Evolutionary conservation across 2,113 vertebrate species (phyloP).

Genomic region (Urocolius indicus): DNA sequence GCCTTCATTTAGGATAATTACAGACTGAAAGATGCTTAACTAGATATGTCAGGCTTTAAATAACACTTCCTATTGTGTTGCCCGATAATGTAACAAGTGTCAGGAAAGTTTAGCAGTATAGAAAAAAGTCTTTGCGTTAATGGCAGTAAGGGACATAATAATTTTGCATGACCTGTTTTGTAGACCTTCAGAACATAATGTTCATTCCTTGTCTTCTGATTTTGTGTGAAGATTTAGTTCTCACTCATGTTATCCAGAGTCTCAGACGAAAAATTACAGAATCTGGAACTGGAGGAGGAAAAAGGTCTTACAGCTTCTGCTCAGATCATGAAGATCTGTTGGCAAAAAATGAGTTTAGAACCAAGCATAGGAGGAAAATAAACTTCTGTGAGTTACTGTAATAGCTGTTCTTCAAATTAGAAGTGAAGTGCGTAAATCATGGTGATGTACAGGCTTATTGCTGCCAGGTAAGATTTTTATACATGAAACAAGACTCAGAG

Average conservation of each 20-base stretch:
- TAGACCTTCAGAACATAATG: neutral
- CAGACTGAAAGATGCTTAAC: neutral
- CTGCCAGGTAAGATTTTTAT: neutral
- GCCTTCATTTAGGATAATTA: neutral
- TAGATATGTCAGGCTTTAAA: neutral
- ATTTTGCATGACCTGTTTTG: neutral
- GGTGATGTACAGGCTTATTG: neutral
- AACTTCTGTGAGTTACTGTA: neutral
- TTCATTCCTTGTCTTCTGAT: neutral
- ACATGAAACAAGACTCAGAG: neutral
- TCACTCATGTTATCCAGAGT: neutral
- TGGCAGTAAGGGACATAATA: neutral
- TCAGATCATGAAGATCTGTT: neutral
- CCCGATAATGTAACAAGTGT: neutral
- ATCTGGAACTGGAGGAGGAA: neutral
- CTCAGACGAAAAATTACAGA: neutral
- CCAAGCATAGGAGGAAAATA: neutral
- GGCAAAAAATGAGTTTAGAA: neutral
- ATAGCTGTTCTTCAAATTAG: neutral
- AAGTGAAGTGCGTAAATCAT: neutral
- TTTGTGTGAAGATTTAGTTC: neutral
- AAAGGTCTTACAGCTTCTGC: neutral
- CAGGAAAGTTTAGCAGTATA: neutral
- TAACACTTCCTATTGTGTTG: neutral
- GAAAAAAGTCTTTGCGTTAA: neutral